Evolutionary conservation across 2,797 vertebrate species (phyloP), one percentile per base, ranked within the genome.

Genomic region (Sitta carolinensis): DNA sequence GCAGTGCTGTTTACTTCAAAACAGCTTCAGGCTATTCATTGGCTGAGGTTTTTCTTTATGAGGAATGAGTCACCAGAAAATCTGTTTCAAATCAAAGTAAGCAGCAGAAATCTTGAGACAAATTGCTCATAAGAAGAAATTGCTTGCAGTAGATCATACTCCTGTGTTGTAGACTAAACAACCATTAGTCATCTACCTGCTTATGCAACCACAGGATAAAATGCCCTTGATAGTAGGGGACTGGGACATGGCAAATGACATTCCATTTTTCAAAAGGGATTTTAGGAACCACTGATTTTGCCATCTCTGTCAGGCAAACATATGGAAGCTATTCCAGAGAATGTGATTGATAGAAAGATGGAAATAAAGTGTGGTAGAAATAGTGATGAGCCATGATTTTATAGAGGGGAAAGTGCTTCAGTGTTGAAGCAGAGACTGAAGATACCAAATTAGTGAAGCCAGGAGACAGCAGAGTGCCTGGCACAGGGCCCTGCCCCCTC

Each of bases 41-140:
- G 50, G 23, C 58, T 87, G 59, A n/a, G 17, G 50, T 50, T 81
- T 81, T 90, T 78, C 69, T 93, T 86, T 52, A 64, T n/a, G 21
- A 38, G 20, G 74, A 90, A 89, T 89, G 87, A 95, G 38, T 95
- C 91, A 94, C 42, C 81, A 90, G 69, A 78, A 96, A 92, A 81
- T 59, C 34, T 84, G 54, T 63, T 93, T 89, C 84, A 72, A 58
- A 64, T 38, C 73, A 67, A 93, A 89, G 63, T 50, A 74, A 80
- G 57, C 7, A 69, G 84, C 77, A 85, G 74, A 91, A 89, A 79
- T 84, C 55, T 74, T 58, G 73, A 82, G 55, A 92, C 36, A 92
- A 80, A 92, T 84, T 69, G 55, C 57, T 91, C 18, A 11, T 73
- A 58, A 87, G 63, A 75, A 82, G 48, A 81, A 91, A 91, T 73